phyloP scores from a whole-genome alignment of 2,888 invertebrate species.

The Tridacna crocea region DNA sequence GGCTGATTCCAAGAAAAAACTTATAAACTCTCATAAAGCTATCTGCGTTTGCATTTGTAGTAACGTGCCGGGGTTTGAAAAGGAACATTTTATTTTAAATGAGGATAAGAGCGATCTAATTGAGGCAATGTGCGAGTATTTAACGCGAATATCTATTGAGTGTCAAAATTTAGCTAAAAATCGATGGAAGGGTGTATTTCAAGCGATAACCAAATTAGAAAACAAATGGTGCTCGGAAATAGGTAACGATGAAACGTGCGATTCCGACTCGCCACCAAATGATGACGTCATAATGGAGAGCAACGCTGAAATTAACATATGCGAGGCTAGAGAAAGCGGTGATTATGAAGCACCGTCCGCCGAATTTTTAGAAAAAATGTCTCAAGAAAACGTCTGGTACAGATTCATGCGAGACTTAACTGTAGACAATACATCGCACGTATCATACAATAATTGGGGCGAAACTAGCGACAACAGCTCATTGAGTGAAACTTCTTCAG shows the following conservation, averaged over 20 bases:
- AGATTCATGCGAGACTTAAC: conserved; percentile 3
- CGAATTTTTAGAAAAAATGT: conserved; percentile 9
- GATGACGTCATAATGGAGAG: background rate
- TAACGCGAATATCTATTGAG: background rate
- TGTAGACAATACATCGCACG: too few relatives aligned
- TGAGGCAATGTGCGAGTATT: background rate
- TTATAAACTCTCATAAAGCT: background rate
- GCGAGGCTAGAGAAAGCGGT: background rate
- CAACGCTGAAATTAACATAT: background rate
- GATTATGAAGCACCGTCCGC: background rate
- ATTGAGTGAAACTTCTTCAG: too few relatives aligned
- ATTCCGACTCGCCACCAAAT: background rate
- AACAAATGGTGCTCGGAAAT: background rate
- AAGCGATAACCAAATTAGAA: background rate
- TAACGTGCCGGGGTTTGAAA: conserved; percentile 8
- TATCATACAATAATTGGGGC: too few relatives aligned
- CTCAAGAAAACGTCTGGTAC: conserved; percentile 5
- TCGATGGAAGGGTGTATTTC: background rate
- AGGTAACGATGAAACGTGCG: background rate
- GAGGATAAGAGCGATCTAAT: background rate
- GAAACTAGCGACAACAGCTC: too few relatives aligned
- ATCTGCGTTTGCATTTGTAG: conserved; percentile 17
- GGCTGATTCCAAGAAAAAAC: background rate
- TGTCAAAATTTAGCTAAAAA: background rate
- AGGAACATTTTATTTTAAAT: too few relatives aligned